Percentiles rank a stretch among this genome's conserved stretches.
Conservation (phyloP, 2,888 invertebrate species). For the Melieria picta region DNA sequence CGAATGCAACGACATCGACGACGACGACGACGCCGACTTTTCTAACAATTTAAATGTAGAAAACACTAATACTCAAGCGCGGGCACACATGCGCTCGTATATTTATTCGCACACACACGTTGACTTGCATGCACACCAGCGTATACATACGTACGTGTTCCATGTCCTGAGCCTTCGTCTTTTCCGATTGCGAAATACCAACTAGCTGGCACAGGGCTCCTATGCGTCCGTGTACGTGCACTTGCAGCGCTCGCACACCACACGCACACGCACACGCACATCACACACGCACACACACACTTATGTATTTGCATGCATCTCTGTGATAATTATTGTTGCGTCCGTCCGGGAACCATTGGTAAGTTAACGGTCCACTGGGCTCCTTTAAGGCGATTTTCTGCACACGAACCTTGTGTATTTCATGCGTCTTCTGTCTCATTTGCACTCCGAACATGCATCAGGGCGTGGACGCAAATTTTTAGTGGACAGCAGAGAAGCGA, state of each 20-base stretch:
- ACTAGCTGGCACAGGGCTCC: neutral
- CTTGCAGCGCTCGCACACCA: conserved; percentile 27
- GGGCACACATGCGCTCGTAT: too few species aligned
- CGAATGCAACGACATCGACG: conserved; percentile 6
- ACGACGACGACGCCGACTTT: conserved; percentile 32
- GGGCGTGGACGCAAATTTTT: too few species aligned
- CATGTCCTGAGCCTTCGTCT: conserved; percentile 18
- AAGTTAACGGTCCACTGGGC: conserved; percentile 42
- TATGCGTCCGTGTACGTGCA: conserved; percentile 39
- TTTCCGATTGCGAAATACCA: conserved; percentile 30
- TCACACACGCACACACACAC: conserved; percentile 27
- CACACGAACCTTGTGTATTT: conserved; percentile 36
- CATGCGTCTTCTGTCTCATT: conserved; percentile 30
- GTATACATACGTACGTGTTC: conserved; percentile 14
- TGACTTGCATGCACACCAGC: neutral
- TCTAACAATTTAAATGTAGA: conserved; percentile 32
- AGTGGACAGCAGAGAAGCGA: conserved; percentile 4
- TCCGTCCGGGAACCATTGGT: conserved; percentile 40
- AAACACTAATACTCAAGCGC: conserved; percentile 1
- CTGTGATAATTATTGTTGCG: conserved; percentile 42
- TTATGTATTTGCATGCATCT: conserved; percentile 38
- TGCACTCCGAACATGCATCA: neutral
- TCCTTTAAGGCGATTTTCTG: conserved; percentile 45
- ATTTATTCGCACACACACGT: neutral
- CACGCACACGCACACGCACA: neutral